A percentile compares a stretch with the other conserved stretches of the same genome.
phyloP scores from a whole-genome alignment of 2,888 invertebrate species.

The Athripsodes cinereus region DNA sequence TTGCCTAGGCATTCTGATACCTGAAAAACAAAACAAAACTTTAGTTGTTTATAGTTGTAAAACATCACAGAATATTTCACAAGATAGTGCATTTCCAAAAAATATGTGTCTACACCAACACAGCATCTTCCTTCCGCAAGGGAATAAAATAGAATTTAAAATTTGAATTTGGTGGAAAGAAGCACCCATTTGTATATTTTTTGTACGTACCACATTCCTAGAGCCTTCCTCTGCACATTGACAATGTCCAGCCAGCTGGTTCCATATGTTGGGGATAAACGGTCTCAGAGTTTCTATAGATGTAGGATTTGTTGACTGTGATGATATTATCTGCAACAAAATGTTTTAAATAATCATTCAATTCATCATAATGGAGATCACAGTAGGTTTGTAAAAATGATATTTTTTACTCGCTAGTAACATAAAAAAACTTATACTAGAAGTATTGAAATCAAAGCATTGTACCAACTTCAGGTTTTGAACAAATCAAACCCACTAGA shows the following conservation, averaged over 20 bases:
- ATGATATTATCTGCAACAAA: slow-evolving; percentile 66
- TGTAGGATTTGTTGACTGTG: slow-evolving; percentile 67
- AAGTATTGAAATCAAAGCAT: no score
- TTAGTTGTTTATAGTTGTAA: no score
- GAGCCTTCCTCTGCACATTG: slow-evolving; percentile 98
- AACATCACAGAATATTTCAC: no score
- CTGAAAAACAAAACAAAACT: slow-evolving; percentile 30
- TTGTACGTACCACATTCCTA: slow-evolving; percentile 76
- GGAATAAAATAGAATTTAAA: no score
- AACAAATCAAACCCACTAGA: no score
- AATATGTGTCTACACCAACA: no score
- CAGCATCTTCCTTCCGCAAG: no score
- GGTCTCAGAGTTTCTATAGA: slow-evolving; percentile 71
- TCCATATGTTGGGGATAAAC: slow-evolving; percentile 87
- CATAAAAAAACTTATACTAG: neutral
- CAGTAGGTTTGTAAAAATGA: no score
- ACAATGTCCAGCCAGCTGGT: slow-evolving; percentile 87
- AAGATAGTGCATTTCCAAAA: neutral
- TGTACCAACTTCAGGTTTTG: no score
- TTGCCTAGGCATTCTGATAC: slow-evolving; percentile 97
- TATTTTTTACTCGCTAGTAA: no score
- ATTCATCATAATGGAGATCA: no score
- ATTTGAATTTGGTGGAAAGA: no score
- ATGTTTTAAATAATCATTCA: neutral
- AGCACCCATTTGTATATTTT: neutral